Percentiles rank a stretch among this genome's conserved stretches.
These are phyloP conservation scores for Ditylenchus dipsaci DNA, from an alignment of 1,140 invertebrate genomes.

Conservation along the genomic window DNA sequence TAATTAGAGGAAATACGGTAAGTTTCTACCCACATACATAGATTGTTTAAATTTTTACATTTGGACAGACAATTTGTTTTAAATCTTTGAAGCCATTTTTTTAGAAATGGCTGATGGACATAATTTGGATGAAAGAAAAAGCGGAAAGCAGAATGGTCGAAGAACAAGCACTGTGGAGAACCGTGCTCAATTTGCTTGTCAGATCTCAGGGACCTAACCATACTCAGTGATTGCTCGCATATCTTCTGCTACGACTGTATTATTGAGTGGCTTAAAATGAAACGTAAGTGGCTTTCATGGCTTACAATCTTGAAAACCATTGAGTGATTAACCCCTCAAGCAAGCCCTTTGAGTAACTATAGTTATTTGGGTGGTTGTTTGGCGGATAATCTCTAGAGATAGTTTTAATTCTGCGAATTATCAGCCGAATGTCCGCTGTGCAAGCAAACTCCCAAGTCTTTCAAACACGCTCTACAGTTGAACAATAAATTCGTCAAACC, in stretches of 20 bases:
- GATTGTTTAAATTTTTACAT: too few relatives aligned
- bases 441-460: slow-evolving; percentile 11
- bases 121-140: too few relatives aligned
- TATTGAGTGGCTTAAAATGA: slow-evolving; percentile 29
- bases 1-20: too few relatives aligned
- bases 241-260: slow-evolving; percentile 33
- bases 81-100: too few relatives aligned
- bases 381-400: background rate
- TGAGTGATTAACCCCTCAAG: too few relatives aligned
- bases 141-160: background rate
- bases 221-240: slow-evolving; percentile 20
- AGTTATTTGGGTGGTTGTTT: too few relatives aligned
- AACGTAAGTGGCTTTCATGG: background rate
- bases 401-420: background rate
- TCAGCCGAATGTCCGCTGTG: slow-evolving; percentile 11
- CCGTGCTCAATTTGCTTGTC: slow-evolving; percentile 24
- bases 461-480: slow-evolving; percentile 17
- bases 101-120: too few relatives aligned
- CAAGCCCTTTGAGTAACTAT: too few relatives aligned
- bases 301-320: background rate
- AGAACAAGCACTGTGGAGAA: background rate
- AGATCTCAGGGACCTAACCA: slow-evolving; percentile 16
- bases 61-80: too few relatives aligned
- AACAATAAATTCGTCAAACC: slow-evolving; percentile 1
- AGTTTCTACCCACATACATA: too few relatives aligned